phyloP scores from a whole-genome alignment of 2,113 vertebrate species.

The Athene cunicularia region DNA sequence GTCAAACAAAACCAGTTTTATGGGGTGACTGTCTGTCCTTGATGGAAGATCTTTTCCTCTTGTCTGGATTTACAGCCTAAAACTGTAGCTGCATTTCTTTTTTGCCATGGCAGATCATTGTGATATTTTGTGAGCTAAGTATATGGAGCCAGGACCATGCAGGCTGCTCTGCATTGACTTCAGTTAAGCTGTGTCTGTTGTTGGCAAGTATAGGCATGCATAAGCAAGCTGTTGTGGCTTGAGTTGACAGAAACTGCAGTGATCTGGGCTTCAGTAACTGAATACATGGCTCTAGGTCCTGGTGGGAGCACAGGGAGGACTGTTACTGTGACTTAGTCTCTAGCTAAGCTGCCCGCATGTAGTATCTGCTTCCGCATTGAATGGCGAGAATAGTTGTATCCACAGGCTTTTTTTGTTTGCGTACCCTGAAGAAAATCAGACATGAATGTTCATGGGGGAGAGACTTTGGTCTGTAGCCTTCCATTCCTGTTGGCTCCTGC shows the following conservation, averaged over 20 bases:
- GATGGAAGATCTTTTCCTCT: background rate
- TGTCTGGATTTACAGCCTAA: background rate
- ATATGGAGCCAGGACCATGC: background rate
- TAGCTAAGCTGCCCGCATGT: fast-evolving
- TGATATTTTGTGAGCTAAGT: background rate
- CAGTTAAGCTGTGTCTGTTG: background rate
- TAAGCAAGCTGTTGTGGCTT: background rate
- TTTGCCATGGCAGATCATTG: background rate
- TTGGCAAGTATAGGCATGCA: background rate
- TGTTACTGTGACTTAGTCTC: background rate
- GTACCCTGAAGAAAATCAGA: background rate
- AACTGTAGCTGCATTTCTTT: background rate
- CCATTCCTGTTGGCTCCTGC: background rate
- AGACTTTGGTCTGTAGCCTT: background rate
- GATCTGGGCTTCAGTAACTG: background rate
- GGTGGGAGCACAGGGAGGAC: background rate
- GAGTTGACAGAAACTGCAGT: background rate
- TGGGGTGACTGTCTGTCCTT: conserved; percentile 2
- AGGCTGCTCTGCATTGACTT: background rate
- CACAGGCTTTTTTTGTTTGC: background rate
- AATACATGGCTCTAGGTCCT: background rate
- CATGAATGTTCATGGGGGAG: background rate
- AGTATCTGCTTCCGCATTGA: background rate
- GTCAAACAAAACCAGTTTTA: conserved; percentile 12
- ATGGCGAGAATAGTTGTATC: background rate